phyloP scores from a whole-genome alignment of 2,888 invertebrate genomes.

The Drosophila paramelanica region DNA sequence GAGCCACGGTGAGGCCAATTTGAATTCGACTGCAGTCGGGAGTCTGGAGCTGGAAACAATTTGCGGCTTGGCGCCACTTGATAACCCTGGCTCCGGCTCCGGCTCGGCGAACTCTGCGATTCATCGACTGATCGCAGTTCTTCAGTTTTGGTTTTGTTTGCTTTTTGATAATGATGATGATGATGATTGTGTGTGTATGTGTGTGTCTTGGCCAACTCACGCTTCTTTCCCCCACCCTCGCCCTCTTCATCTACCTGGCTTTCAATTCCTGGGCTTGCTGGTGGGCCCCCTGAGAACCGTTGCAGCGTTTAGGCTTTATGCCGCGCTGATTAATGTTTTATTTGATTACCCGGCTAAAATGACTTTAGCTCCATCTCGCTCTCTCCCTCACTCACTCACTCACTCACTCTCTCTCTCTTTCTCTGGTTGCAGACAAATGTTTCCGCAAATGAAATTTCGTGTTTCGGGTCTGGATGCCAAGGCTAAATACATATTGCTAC shows the following conservation, averaged over 20 bases:
- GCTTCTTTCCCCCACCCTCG: background rate
- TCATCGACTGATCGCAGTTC: conserved; percentile 29
- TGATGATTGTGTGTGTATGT: conserved; percentile 65
- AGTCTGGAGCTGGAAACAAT: conserved; percentile 67
- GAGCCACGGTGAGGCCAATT: conserved; percentile 65
- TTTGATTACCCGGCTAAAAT: conserved; percentile 73
- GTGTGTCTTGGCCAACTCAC: background rate
- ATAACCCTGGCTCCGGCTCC: conserved; percentile 51
- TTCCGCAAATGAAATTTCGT: conserved; percentile 99
- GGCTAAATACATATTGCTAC: conserved; percentile 98
- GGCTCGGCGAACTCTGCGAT: conserved; percentile 10
- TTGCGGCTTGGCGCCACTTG: conserved; percentile 83
- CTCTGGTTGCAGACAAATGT: conserved; percentile 96
- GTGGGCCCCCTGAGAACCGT: conserved; percentile 53
- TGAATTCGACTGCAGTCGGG: conserved; percentile 68
- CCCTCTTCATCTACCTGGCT: background rate
- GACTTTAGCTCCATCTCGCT: conserved; percentile 37
- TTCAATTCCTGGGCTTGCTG: conserved; percentile 16
- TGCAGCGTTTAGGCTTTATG: conserved; percentile 64
- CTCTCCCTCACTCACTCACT: background rate
- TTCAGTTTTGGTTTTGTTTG: conserved; percentile 48
- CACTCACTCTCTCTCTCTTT: conserved; percentile 17
- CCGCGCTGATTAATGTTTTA: conserved; percentile 80
- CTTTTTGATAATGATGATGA: conserved; percentile 76
- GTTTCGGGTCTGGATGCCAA: conserved; percentile 99